A percentile compares a stretch with the other conserved stretches of the same genome.
Conservation (phyloP, 2,888 invertebrate genomes). For the Platycheirus rosarum region DNA sequence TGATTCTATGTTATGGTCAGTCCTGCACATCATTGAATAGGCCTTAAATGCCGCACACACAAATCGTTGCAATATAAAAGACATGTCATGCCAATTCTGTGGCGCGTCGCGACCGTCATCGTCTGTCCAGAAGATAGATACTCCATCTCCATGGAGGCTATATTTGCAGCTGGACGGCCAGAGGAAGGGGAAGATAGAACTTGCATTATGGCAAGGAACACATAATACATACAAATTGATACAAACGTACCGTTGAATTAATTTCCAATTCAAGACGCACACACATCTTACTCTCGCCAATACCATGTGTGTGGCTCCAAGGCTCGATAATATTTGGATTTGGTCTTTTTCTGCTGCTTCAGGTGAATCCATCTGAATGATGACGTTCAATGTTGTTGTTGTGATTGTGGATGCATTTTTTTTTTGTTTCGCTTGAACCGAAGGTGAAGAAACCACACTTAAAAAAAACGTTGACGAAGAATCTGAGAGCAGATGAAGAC, state of each 20-base stretch:
- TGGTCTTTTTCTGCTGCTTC: conserved; percentile 25
- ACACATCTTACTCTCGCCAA: conserved; percentile 36
- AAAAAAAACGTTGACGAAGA: conserved; percentile 10
- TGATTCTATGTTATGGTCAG: conserved; percentile 65
- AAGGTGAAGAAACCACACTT: conserved; percentile 55
- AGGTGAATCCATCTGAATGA: conserved; percentile 52
- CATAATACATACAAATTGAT: conserved; percentile 39
- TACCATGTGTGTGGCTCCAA: conserved; percentile 10
- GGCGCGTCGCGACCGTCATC: conserved; percentile 37
- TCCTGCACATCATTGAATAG: conserved; percentile 64
- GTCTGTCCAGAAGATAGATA: conserved; percentile 5
- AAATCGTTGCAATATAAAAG: conserved; percentile 62
- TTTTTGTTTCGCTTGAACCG: conserved; percentile 41
- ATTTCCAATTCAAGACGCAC: conserved; percentile 74
- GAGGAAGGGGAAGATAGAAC: conserved; percentile 8
- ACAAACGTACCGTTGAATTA: conserved; percentile 73
- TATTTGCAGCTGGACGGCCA: not conserved
- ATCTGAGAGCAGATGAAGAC: not conserved
- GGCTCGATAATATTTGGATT: conserved; percentile 7
- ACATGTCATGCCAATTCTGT: conserved; percentile 66
- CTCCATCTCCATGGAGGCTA: not conserved
- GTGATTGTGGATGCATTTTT: conserved; percentile 10
- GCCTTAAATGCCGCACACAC: conserved; percentile 69
- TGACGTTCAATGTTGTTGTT: conserved; percentile 39
- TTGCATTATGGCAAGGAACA: conserved; percentile 29